phyloP scores from a whole-genome alignment of 1,140 invertebrate species.

The Nasonia vitripennis region DNA sequence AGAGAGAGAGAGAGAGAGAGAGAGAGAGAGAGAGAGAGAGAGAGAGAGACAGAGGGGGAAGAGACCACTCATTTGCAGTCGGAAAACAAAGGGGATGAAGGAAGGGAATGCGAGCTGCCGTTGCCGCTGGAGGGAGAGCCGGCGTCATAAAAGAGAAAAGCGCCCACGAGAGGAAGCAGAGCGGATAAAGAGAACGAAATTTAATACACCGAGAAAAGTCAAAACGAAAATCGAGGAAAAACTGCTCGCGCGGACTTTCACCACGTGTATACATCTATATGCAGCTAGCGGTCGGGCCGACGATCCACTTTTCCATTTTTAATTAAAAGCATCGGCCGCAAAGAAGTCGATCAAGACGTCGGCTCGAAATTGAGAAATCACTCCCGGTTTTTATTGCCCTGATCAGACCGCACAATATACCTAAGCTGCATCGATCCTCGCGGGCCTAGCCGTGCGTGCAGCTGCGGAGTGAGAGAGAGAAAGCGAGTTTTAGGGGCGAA shows the following conservation, averaged over 20 bases:
- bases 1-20: not conserved
- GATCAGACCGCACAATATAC: not conserved
- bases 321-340: constrained; percentile 33
- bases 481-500: not conserved
- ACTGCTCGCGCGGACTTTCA: not conserved
- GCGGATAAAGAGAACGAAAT: constrained; percentile 40
- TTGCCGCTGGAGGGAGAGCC: constrained; percentile 47
- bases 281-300: not conserved
- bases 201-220: constrained; percentile 44
- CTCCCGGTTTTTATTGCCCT: constrained; percentile 39
- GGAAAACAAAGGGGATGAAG: constrained; percentile 72
- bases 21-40: not conserved
- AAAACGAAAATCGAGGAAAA: constrained; percentile 32
- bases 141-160: constrained; percentile 27
- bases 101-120: constrained; percentile 41
- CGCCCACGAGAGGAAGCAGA: not conserved
- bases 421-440: constrained; percentile 3
- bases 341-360: constrained; percentile 51
- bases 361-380: constrained; percentile 53
- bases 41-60: constrained; percentile 53
- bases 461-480: not conserved
- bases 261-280: too few species aligned
- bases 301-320: not conserved
- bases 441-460: constrained; percentile 22
- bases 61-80: constrained; percentile 73